phyloP scores from a whole-genome alignment of 1,140 invertebrate species.

The Littorina saxatilis region DNA sequence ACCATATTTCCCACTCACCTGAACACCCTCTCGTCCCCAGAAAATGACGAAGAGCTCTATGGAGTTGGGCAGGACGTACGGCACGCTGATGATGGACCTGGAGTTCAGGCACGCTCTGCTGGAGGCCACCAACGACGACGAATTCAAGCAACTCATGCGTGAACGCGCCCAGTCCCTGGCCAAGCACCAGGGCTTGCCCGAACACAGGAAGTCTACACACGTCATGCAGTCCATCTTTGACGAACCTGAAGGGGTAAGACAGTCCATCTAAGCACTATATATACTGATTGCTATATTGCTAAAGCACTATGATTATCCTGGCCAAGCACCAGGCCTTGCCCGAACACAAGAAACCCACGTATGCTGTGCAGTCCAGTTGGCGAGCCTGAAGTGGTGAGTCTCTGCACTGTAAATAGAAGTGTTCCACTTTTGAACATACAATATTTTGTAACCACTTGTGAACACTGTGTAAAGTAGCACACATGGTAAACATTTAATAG shows the following conservation, averaged over 20 bases:
- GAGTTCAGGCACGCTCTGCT: slow-evolving; percentile 80
- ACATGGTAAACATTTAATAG: too few relatives aligned
- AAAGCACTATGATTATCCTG: too few relatives aligned
- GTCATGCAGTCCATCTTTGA: slow-evolving; percentile 52
- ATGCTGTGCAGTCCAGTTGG: slow-evolving; percentile 52
- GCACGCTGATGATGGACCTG: slow-evolving; percentile 82
- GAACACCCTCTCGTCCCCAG: too few relatives aligned
- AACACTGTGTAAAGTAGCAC: too few relatives aligned
- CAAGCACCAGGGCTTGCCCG: slow-evolving; percentile 77
- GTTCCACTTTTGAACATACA: too few relatives aligned
- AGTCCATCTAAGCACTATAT: too few relatives aligned
- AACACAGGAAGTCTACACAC: slow-evolving; percentile 67
- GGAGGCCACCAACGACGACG: slow-evolving; percentile 74
- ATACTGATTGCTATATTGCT: too few relatives aligned
- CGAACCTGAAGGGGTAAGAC: slow-evolving; percentile 56
- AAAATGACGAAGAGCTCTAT: slow-evolving; percentile 83
- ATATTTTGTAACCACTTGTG: too few relatives aligned
- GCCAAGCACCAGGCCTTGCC: too few relatives aligned
- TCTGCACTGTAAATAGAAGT: too few relatives aligned
- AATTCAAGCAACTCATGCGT: slow-evolving; percentile 74
- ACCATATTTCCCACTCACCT: too few relatives aligned
- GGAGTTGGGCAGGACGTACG: slow-evolving; percentile 82
- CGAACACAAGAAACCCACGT: slow-evolving; percentile 69
- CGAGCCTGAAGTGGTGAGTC: slow-evolving; percentile 56
- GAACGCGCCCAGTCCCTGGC: slow-evolving; percentile 80